Evolutionary conservation across 1,140 invertebrate genomes (phyloP).

Genomic region (Drosophila virilis): DNA sequence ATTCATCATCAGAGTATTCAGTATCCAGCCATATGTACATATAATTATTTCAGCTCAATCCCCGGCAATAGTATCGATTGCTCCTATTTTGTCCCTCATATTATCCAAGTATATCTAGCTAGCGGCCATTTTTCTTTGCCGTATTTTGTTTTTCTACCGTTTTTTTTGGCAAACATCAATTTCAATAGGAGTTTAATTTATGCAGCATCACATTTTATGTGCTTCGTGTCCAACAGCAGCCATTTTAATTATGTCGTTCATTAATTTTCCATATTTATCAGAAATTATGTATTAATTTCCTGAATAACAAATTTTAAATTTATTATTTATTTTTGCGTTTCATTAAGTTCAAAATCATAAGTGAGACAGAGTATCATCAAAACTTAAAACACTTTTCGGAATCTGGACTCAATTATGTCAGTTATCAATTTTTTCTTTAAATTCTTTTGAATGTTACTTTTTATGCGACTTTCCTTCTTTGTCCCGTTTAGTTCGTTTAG

Average conservation of each 20-base stretch:
- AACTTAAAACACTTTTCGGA: too few relatives aligned
- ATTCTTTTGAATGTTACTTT: too few relatives aligned
- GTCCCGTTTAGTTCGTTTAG: too few relatives aligned
- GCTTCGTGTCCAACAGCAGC: slow-evolving; percentile 1
- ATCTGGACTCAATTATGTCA: too few relatives aligned
- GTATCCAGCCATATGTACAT: slow-evolving; percentile 56
- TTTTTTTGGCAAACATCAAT: slow-evolving; percentile 29
- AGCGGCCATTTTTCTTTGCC: slow-evolving; percentile 2
- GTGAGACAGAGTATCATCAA: too few relatives aligned
- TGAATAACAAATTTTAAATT: neutral
- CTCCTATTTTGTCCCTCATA: slow-evolving; percentile 16
- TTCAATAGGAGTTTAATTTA: slow-evolving; percentile 46
- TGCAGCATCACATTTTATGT: slow-evolving; percentile 38
- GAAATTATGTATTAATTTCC: slow-evolving; percentile 6
- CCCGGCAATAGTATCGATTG: slow-evolving; percentile 54
- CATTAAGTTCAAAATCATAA: too few relatives aligned
- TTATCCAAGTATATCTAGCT: slow-evolving; percentile 5
- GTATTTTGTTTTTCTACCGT: neutral
- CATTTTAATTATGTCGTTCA: slow-evolving; percentile 24
- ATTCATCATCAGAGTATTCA: slow-evolving; percentile 64
- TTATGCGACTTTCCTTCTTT: too few relatives aligned
- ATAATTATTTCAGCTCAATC: slow-evolving; percentile 55
- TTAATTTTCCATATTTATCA: slow-evolving; percentile 23
- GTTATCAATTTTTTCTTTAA: too few relatives aligned
- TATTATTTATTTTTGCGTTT: too few relatives aligned